These are phyloP conservation scores for Folsomia candida DNA, from an alignment of 2,888 invertebrate species.

Conservation along the genomic window DNA sequence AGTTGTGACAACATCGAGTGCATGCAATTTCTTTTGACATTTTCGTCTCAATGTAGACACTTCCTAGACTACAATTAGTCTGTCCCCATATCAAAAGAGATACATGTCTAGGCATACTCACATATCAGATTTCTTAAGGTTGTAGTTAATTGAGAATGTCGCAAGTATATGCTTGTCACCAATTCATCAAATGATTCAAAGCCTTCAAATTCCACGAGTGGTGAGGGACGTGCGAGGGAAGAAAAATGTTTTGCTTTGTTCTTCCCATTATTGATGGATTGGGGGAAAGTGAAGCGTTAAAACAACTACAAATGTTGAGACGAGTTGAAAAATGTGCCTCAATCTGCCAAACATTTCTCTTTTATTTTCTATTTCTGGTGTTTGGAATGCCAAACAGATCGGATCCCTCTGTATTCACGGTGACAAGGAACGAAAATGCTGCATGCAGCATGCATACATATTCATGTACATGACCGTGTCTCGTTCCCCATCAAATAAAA, in stretches of 20 bases:
- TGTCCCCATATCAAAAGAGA: too few species aligned
- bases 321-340: neutral
- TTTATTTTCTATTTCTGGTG: neutral
- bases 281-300: neutral
- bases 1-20: neutral
- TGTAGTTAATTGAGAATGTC: too few species aligned
- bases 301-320: neutral
- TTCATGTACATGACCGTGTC: too few species aligned
- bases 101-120: too few species aligned
- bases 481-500: too few species aligned
- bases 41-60: neutral
- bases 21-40: neutral
- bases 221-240: neutral
- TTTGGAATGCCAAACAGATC: neutral
- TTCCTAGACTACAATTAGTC: neutral
- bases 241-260: too few species aligned
- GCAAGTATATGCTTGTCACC: too few species aligned
- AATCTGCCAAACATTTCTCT: neutral
- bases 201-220: neutral
- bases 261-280: neutral
- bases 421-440: too few species aligned
- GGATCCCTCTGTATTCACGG: too few species aligned
- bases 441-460: too few species aligned
- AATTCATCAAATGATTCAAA: neutral
- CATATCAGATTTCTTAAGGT: too few species aligned